Evolutionary conservation across 1,140 invertebrate genomes (phyloP), one percentile per base, ranked within the genome.

Genomic region (Listronotus oregonensis): DNA sequence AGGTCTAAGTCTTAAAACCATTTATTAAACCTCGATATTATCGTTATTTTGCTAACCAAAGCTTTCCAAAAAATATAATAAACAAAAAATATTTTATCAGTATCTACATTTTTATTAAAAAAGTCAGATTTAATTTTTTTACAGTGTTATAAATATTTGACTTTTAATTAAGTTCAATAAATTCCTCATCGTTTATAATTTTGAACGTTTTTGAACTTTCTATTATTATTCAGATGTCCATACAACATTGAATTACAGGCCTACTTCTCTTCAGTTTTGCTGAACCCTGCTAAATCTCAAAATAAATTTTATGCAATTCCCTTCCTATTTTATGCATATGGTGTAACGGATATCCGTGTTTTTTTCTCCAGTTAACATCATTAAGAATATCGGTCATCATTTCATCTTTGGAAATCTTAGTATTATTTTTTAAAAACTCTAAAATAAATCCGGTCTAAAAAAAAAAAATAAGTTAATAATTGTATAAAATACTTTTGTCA

Each of bases 401-500:
- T 50, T 58, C 58, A 31, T 70, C 60, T 52, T 57, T 63, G 8
- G 55, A 83, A 10, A 86, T 73, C 37, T 32, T 39, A 9, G 10
- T 10, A 12, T 31, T 7, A 27, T 55, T 46, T 47, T 61, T 61
- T 6, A 66, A 31, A 55, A 66, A 61, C 39, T 59, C 58, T 12
- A 66, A 40, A 21, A 66, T 60, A 14, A 66, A 66, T 37, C 64
- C 12, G 0, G 60, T 31, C 64, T 66, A 50, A 43, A 65, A 58
- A 6, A 34, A n/a, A n/a, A n/a, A n/a, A n/a, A n/a, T n/a, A n/a
- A n/a, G n/a, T n/a, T n/a, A n/a, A n/a, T n/a, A n/a, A n/a, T n/a
- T n/a, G n/a, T n/a, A n/a, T n/a, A n/a, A n/a, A n/a, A n/a, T n/a
- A n/a, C n/a, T n/a, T n/a, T n/a, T n/a, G n/a, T n/a, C n/a, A n/a